Conservation (phyloP, 2,113 vertebrate species). For the Noturus placidus region DNA sequence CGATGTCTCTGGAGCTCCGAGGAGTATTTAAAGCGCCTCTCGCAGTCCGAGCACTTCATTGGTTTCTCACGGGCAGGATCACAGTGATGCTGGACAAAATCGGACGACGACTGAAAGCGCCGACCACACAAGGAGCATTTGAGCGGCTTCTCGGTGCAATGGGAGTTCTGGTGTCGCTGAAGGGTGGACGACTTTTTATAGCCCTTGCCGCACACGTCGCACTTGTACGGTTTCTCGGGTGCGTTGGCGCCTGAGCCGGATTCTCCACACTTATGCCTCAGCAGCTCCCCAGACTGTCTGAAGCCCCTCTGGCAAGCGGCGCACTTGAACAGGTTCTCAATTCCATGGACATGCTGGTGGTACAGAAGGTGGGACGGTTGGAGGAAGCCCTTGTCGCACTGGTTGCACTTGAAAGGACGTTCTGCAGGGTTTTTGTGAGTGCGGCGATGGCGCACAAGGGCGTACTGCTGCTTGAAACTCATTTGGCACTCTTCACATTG, state of each 20-base stretch:
- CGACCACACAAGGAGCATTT: constrained; percentile 92
- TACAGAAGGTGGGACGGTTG: constrained; percentile 92
- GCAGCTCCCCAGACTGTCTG: constrained; percentile 89
- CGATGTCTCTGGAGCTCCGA: constrained; percentile 93
- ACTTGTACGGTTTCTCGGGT: constrained; percentile 90
- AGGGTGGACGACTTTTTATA: constrained; percentile 93
- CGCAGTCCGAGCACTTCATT: constrained; percentile 93
- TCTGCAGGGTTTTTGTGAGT: constrained; percentile 84
- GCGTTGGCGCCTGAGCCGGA: constrained; percentile 63
- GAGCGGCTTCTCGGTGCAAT: constrained; percentile 88
- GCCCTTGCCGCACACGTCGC: constrained; percentile 87
- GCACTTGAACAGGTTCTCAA: constrained; percentile 94
- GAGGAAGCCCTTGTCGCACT: constrained; percentile 92
- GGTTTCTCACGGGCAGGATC: constrained; percentile 91
- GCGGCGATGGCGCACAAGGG: constrained; percentile 90
- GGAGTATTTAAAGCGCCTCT: constrained; percentile 94
- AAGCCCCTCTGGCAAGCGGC: constrained; percentile 96
- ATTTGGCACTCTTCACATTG: constrained; percentile 97
- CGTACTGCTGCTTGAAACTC: constrained; percentile 97
- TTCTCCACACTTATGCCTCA: constrained; percentile 90
- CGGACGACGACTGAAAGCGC: constrained; percentile 92
- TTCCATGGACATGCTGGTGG: constrained; percentile 92
- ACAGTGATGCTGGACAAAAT: constrained; percentile 94
- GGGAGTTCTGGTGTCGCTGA: constrained; percentile 90
- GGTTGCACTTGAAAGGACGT: constrained; percentile 85